Conservation (phyloP, 2,797 vertebrate species). For the Gephyroberyx darwinii region DNA sequence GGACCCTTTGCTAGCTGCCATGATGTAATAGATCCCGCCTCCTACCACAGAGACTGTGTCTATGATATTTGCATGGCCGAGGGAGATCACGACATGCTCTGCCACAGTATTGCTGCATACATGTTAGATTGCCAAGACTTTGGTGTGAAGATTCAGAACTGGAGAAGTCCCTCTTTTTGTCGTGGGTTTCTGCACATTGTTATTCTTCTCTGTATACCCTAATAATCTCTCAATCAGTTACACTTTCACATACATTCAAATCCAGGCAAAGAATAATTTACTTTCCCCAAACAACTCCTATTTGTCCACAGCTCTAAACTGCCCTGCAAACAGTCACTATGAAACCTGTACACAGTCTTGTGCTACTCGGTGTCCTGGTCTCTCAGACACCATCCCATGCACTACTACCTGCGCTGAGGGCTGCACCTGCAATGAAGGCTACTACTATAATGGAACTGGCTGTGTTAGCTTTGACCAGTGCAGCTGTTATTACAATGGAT, state of each 20-base stretch:
- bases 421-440: constrained; percentile 77
- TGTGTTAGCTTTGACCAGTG: constrained; percentile 77
- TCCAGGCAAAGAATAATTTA: background rate
- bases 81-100: constrained; percentile 65
- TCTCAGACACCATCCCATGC: constrained; percentile 50
- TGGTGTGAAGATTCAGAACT: constrained; percentile 56
- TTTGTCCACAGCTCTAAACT: constrained; percentile 66
- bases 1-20: constrained; percentile 83
- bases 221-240: background rate
- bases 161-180: constrained; percentile 80
- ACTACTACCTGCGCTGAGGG: constrained; percentile 63
- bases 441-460: constrained; percentile 66
- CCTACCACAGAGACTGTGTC: constrained; percentile 77
- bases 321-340: constrained; percentile 79
- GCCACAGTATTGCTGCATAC: constrained; percentile 69
- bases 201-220: no score
- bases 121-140: constrained; percentile 76
- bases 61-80: constrained; percentile 78
- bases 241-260: background rate
- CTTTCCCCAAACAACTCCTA: background rate
- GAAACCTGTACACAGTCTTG: constrained; percentile 68
- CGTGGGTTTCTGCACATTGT: constrained; percentile 68
- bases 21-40: constrained; percentile 54
- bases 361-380: constrained; percentile 66
- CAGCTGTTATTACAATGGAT: constrained; percentile 72